These are phyloP conservation scores for Maniola jurtina DNA, from an alignment of 1,140 invertebrate species.

Conservation along the genomic window DNA sequence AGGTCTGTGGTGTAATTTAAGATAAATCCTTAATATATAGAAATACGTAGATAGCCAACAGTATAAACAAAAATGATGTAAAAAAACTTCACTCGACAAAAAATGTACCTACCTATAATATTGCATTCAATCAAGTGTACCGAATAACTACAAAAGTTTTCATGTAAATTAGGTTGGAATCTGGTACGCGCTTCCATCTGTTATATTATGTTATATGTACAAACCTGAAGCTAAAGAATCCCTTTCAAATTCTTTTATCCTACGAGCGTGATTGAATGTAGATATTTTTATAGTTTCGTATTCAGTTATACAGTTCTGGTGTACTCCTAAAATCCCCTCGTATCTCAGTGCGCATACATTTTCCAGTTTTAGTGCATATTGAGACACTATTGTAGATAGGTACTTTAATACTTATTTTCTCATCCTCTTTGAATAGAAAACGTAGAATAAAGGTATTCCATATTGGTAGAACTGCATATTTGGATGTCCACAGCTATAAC, in stretches of 20 bases:
- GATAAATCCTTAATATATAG: no score
- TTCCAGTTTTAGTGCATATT: slow-evolving; percentile 73
- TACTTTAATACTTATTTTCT: not conserved
- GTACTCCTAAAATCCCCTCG: slow-evolving; percentile 29
- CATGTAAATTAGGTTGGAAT: slow-evolving; percentile 59
- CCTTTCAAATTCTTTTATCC: slow-evolving; percentile 53
- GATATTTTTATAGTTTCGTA: slow-evolving; percentile 62
- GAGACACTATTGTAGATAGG: slow-evolving; percentile 57
- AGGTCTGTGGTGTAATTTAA: no score
- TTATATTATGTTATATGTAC: slow-evolving; percentile 36
- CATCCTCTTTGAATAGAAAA: no score
- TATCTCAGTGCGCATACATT: slow-evolving; percentile 23
- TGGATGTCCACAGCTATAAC: no score
- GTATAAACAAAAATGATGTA: no score
- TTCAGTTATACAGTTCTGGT: slow-evolving; percentile 72
- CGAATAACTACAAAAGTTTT: slow-evolving; percentile 48
- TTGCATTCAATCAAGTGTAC: slow-evolving; percentile 22
- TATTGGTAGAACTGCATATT: no score
- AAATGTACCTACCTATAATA: not conserved
- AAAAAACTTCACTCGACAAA: no score
- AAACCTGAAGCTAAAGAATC: slow-evolving; percentile 49
- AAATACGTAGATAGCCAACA: no score
- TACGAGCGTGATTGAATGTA: slow-evolving; percentile 54
- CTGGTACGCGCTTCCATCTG: slow-evolving; percentile 49
- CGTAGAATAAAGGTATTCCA: no score